Percentiles rank a stretch among this genome's conserved stretches.
phyloP scores from a whole-genome alignment of 2,797 vertebrate species.

The Eutrigla gurnardus region DNA sequence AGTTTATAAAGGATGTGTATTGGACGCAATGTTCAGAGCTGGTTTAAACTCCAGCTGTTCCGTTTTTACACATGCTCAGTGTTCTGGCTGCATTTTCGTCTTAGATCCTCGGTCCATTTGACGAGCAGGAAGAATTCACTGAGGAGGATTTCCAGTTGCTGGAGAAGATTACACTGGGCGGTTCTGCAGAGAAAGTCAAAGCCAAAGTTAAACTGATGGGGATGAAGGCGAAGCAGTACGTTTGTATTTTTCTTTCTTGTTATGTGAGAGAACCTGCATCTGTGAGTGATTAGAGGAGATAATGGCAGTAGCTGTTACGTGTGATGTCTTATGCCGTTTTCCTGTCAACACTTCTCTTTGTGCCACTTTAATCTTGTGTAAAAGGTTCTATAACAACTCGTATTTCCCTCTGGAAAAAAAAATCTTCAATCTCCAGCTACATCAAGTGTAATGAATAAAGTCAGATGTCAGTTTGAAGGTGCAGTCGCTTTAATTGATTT shows the following conservation, averaged over 20 bases:
- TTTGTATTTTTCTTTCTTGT: slow-evolving; percentile 49
- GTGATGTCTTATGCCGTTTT: not conserved
- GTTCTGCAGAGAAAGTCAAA: slow-evolving; percentile 91
- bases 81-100: slow-evolving; percentile 50
- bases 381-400: not conserved
- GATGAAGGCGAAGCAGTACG: slow-evolving; percentile 88
- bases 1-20: too few relatives aligned
- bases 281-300: not conserved
- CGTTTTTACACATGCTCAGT: slow-evolving; percentile 40
- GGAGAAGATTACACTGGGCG: slow-evolving; percentile 89
- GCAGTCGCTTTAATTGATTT: not conserved
- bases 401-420: not conserved
- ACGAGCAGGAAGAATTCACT: slow-evolving; percentile 86
- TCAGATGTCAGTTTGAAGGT: not conserved
- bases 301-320: not conserved
- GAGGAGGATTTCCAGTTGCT: slow-evolving; percentile 93
- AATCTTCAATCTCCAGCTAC: not conserved
- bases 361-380: not conserved
- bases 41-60: too few relatives aligned
- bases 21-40: too few relatives aligned
- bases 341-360: not conserved
- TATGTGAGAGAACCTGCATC: slow-evolving; percentile 5
- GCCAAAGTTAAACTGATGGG: slow-evolving; percentile 89
- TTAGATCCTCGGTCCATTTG: slow-evolving; percentile 90
- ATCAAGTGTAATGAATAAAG: not conserved